Evolutionary conservation across 2,113 vertebrate species (phyloP).

Genomic region (Syngnathus typhle): DNA sequence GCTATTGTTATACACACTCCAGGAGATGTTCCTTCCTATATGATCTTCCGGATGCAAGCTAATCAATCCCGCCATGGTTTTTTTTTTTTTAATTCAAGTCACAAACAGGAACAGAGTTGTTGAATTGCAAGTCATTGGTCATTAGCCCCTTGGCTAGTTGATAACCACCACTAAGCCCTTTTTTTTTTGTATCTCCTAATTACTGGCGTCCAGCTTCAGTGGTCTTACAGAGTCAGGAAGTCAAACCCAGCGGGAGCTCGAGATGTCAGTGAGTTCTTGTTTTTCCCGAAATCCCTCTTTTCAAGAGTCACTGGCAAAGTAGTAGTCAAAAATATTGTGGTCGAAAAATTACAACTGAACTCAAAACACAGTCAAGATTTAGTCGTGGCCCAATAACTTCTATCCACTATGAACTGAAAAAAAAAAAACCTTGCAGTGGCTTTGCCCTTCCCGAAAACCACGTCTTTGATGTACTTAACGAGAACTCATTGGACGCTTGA

Average conservation of each 20-base stretch:
- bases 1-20: not conserved
- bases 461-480: not conserved
- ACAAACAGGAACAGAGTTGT: constrained; percentile 30
- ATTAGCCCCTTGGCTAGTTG: constrained; percentile 41
- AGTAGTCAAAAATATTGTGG: constrained; percentile 18
- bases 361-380: not conserved
- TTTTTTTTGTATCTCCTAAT: constrained; percentile 33
- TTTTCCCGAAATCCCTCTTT: not conserved
- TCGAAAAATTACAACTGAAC: constrained; percentile 16
- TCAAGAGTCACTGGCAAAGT: constrained; percentile 8
- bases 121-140: constrained; percentile 30
- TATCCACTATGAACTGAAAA: not conserved
- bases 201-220: constrained; percentile 18
- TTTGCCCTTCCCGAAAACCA: not conserved
- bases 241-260: constrained; percentile 29
- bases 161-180: constrained; percentile 11
- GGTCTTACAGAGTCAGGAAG: constrained; percentile 31
- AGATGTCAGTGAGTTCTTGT: not conserved
- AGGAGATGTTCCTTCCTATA: not conserved
- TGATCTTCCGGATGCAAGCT: not conserved
- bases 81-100: constrained; percentile 19
- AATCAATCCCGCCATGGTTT: constrained; percentile 12
- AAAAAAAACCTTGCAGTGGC: constrained; percentile 1
- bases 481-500: not conserved
- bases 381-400: not conserved